Percentiles rank a stretch among this genome's conserved stretches.
Evolutionary conservation across 2,888 invertebrate species (phyloP).

Genomic region (Scaptomyza caliginosa): DNA sequence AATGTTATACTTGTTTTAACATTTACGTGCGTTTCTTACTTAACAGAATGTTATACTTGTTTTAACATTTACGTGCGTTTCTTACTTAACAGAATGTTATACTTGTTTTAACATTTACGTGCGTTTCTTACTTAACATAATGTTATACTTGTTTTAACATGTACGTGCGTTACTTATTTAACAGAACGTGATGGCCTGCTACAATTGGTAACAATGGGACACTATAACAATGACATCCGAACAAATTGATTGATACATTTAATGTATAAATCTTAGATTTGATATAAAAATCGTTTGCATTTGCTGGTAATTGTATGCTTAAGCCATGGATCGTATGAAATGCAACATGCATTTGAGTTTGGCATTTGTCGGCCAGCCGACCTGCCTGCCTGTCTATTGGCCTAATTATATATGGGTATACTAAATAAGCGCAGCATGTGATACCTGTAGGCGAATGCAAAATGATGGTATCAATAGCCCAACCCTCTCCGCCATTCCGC

Average conservation of each 20-base stretch:
- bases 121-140: too few relatives aligned
- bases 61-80: too few relatives aligned
- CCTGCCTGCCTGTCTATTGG: not conserved
- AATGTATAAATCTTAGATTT: not conserved
- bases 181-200: too few relatives aligned
- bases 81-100: too few relatives aligned
- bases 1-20: too few relatives aligned
- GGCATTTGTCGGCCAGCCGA: not conserved
- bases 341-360: not conserved
- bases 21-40: too few relatives aligned
- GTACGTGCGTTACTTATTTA: too few relatives aligned
- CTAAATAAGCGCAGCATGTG: not conserved
- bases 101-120: too few relatives aligned
- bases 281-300: not conserved
- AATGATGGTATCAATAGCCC: not conserved
- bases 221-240: not conserved
- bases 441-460: slow-evolving; percentile 4
- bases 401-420: not conserved
- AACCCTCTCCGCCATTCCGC: not conserved
- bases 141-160: too few relatives aligned
- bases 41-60: too few relatives aligned
- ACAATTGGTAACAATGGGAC: not conserved
- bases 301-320: not conserved
- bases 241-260: not conserved
- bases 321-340: not conserved